phyloP scores from a whole-genome alignment of 2,888 invertebrate species.

The Ornithoptera priamus region DNA sequence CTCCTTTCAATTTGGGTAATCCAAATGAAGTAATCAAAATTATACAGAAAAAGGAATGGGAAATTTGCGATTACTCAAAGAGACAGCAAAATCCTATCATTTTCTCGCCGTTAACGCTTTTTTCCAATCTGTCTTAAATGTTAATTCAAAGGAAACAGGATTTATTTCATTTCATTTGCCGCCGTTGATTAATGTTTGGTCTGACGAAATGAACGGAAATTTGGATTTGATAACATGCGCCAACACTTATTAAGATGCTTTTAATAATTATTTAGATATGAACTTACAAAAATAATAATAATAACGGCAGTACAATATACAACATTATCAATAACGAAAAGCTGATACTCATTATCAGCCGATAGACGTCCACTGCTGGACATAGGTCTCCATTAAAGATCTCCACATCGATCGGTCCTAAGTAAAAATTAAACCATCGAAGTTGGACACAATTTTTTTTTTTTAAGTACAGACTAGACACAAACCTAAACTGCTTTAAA shows the following conservation, averaged over 20 bases:
- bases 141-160: conserved; percentile 46
- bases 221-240: not conserved
- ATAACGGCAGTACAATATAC: no score
- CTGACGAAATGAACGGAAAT: conserved; percentile 6
- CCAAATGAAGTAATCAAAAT: conserved; percentile 59
- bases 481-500: no score
- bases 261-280: not conserved
- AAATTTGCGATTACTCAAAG: conserved; percentile 66
- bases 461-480: no score
- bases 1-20: conserved; percentile 41
- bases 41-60: conserved; percentile 48
- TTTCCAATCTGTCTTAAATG: conserved; percentile 56
- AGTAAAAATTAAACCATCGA: no score
- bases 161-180: conserved; percentile 39
- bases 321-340: no score
- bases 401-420: no score
- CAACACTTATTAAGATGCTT: not conserved
- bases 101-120: conserved; percentile 55
- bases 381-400: no score
- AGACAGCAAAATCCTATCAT: conserved; percentile 57
- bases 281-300: no score
- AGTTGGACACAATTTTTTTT: no score
- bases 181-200: conserved; percentile 24
- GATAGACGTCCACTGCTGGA: no score
- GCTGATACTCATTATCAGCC: no score